Evolutionary conservation across 2,888 invertebrate species (phyloP).

Genomic region (Melinopterus prodromus): DNA sequence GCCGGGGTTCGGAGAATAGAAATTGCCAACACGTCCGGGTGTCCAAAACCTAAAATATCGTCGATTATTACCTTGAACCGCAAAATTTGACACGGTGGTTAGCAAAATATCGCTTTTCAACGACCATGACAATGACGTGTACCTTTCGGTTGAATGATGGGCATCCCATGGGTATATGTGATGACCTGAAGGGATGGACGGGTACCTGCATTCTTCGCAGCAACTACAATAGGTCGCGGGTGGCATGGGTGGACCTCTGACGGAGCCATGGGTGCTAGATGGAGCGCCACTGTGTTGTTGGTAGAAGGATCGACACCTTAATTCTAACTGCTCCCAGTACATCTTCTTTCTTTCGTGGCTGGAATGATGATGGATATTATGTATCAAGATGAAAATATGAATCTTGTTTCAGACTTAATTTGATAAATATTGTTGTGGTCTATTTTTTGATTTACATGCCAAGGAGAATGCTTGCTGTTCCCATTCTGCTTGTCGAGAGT

Average conservation of each 20-base stretch:
- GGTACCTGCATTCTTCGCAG: conserved; percentile 75
- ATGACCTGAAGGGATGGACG: conserved; percentile 63
- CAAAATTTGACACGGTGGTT: not conserved
- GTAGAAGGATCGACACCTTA: conserved; percentile 83
- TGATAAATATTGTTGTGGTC: too few relatives aligned
- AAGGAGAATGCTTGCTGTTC: too few relatives aligned
- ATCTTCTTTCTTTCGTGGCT: conserved; percentile 94
- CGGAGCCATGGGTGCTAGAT: conserved; percentile 56
- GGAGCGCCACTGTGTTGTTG: conserved; percentile 62
- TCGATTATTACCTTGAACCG: not conserved
- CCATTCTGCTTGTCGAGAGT: too few relatives aligned
- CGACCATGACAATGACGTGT: conserved; percentile 30
- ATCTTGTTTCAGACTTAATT: too few relatives aligned
- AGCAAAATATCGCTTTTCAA: conserved; percentile 41
- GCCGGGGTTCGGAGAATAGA: conserved; percentile 86
- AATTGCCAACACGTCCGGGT: conserved; percentile 76
- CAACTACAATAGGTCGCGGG: conserved; percentile 68
- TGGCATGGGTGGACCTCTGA: conserved; percentile 61
- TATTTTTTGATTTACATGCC: too few relatives aligned
- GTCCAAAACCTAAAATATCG: conserved; percentile 63
- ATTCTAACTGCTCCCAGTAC: conserved; percentile 92
- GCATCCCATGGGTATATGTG: conserved; percentile 68
- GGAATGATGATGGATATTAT: conserved; percentile 43
- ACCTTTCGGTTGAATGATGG: conserved; percentile 36
- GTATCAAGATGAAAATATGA: not conserved